Evolutionary conservation across 2,113 vertebrate species (phyloP).

Genomic region (Zosterops japonicus): DNA sequence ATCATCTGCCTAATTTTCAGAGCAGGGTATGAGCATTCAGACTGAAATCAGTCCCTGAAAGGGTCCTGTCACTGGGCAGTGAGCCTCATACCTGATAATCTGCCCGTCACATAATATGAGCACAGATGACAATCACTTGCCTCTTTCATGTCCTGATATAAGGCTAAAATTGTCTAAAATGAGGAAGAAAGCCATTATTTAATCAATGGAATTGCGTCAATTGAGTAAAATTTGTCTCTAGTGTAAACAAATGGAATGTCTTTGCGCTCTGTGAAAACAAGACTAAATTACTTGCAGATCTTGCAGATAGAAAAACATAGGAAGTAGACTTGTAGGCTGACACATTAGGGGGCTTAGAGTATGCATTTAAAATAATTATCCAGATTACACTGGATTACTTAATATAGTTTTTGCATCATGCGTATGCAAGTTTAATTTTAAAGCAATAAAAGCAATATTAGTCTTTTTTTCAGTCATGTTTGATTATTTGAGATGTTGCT

Average conservation of each 20-base stretch:
- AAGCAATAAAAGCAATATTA: neutral
- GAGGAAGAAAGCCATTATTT: constrained; percentile 89
- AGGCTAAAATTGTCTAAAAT: constrained; percentile 79
- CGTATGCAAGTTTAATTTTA: neutral
- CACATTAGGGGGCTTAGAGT: constrained; percentile 63
- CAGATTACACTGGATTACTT: constrained; percentile 59
- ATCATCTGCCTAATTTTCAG: constrained; percentile 12
- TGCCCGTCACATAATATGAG: constrained; percentile 49
- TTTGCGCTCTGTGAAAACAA: constrained; percentile 78
- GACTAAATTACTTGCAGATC: constrained; percentile 85
- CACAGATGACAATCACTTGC: constrained; percentile 65
- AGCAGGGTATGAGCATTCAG: constrained; percentile 36
- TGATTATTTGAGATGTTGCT: neutral
- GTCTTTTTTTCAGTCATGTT: neutral
- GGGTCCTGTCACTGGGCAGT: neutral
- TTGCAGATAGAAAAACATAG: constrained; percentile 55
- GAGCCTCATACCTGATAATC: constrained; percentile 41
- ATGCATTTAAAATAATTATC: constrained; percentile 72
- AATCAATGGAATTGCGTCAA: constrained; percentile 89
- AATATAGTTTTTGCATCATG: constrained; percentile 32
- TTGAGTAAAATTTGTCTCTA: constrained; percentile 85
- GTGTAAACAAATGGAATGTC: constrained; percentile 82
- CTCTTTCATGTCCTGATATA: constrained; percentile 71
- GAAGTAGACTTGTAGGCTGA: constrained; percentile 71
- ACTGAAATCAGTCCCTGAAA: constrained; percentile 32